These are phyloP conservation scores for Drosophila mettleri DNA, from an alignment of 2,888 invertebrate genomes.

Conservation along the genomic window DNA sequence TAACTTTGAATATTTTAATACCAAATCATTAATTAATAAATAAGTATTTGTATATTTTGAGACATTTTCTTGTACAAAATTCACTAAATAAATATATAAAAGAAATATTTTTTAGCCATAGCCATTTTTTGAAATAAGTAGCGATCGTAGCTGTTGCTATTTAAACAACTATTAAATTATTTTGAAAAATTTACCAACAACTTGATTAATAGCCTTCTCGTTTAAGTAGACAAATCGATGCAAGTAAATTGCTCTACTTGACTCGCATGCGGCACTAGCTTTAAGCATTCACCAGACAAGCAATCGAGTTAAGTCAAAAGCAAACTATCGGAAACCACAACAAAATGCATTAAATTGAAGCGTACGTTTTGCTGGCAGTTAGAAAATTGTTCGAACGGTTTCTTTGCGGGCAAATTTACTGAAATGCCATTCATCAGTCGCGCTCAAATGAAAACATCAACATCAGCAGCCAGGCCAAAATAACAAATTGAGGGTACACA, in stretches of 20 bases:
- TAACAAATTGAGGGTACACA: slow-evolving; percentile 16
- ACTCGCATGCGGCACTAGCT: slow-evolving; percentile 25
- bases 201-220: slow-evolving; percentile 29
- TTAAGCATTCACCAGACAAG: slow-evolving; percentile 34
- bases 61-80: no score
- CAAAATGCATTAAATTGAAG: slow-evolving; percentile 26
- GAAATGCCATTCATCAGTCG: slow-evolving; percentile 67
- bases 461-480: slow-evolving; percentile 6
- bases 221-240: slow-evolving; percentile 3
- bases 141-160: not conserved
- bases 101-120: no score
- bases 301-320: slow-evolving; percentile 12
- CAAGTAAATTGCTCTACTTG: slow-evolving; percentile 15
- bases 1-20: no score
- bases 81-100: no score
- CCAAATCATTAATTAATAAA: no score
- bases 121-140: not conserved
- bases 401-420: slow-evolving; percentile 24
- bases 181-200: not conserved
- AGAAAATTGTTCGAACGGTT: slow-evolving; percentile 26
- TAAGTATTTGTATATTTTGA: no score
- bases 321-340: slow-evolving; percentile 5
- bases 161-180: not conserved
- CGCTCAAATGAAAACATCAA: slow-evolving; percentile 65
- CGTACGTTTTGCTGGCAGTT: slow-evolving; percentile 43